phyloP scores from a whole-genome alignment of 2,113 vertebrate genomes.

The Bubo bubo region DNA sequence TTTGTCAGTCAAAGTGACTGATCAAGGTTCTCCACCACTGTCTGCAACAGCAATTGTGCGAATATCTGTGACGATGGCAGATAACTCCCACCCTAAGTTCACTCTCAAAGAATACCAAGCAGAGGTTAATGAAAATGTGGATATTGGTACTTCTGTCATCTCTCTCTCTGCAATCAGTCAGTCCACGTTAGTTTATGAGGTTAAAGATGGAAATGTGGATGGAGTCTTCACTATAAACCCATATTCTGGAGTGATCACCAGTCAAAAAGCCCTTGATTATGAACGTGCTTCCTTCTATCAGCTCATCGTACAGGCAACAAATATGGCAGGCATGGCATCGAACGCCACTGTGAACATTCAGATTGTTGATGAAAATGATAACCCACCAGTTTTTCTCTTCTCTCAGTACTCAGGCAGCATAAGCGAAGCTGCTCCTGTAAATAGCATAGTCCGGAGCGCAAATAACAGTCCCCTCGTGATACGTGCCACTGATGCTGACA shows the following conservation, averaged over 20 bases:
- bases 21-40: constrained; percentile 87
- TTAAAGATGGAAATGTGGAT: constrained; percentile 85
- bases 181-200: constrained; percentile 90
- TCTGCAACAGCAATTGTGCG: constrained; percentile 89
- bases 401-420: constrained; percentile 88
- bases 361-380: constrained; percentile 93
- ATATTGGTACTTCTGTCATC: constrained; percentile 87
- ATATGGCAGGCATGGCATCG: constrained; percentile 96
- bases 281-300: constrained; percentile 83
- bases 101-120: constrained; percentile 90
- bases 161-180: constrained; percentile 90
- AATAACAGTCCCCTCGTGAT: constrained; percentile 88
- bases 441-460: constrained; percentile 85
- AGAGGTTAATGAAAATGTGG: constrained; percentile 87
- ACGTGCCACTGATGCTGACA: constrained; percentile 89
- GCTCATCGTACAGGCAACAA: constrained; percentile 87
- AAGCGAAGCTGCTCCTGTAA: constrained; percentile 89
- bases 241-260: constrained; percentile 93
- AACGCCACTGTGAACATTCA: constrained; percentile 88
- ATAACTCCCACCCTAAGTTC: constrained; percentile 93
- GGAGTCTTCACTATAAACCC: constrained; percentile 90
- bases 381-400: constrained; percentile 88
- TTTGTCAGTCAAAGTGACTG: constrained; percentile 88
- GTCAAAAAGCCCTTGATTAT: constrained; percentile 85
- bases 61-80: constrained; percentile 89